phyloP scores from a whole-genome alignment of 2,888 invertebrate genomes.

The Hymenopus coronatus region DNA sequence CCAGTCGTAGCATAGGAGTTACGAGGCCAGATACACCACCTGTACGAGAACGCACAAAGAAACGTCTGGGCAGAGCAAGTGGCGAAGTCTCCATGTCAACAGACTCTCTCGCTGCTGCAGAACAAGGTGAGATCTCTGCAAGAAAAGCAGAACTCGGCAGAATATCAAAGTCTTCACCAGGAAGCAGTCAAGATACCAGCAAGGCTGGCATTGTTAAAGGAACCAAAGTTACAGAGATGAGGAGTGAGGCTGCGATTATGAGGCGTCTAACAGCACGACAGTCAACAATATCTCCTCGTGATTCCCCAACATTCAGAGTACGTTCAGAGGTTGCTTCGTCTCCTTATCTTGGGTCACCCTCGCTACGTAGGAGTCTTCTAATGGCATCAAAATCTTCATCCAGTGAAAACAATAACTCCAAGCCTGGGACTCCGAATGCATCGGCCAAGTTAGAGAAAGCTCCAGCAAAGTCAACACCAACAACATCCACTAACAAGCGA shows the following conservation, averaged over 20 bases:
- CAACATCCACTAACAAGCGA: conserved; percentile 19
- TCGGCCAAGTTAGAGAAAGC: conserved; percentile 13
- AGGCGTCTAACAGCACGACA: conserved; percentile 14
- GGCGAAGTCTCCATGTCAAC: conserved; percentile 46
- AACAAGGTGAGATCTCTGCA: conserved; percentile 32
- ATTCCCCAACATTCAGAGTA: conserved; percentile 41
- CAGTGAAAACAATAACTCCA: conserved; percentile 4
- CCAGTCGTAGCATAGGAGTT: conserved; percentile 17
- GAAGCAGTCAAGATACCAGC: not conserved
- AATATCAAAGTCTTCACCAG: not conserved
- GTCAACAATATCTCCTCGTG: conserved; percentile 36
- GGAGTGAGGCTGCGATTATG: not conserved
- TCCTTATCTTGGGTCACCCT: conserved; percentile 47
- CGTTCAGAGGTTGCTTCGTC: conserved; percentile 32
- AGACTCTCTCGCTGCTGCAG: conserved; percentile 47
- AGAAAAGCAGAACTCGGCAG: not conserved
- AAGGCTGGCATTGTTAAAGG: conserved; percentile 16
- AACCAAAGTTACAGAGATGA: not conserved
- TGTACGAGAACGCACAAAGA: conserved; percentile 7
- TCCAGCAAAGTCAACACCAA: not conserved
- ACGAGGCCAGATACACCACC: conserved; percentile 26
- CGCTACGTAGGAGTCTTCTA: conserved; percentile 51
- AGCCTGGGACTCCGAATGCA: not conserved
- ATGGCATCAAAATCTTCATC: conserved; percentile 53
- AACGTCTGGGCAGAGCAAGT: conserved; percentile 33